A percentile compares a stretch with the other conserved stretches of the same genome.
Evolutionary conservation across 1,140 invertebrate species (phyloP).

Genomic region (Paracyclopina nana): DNA sequence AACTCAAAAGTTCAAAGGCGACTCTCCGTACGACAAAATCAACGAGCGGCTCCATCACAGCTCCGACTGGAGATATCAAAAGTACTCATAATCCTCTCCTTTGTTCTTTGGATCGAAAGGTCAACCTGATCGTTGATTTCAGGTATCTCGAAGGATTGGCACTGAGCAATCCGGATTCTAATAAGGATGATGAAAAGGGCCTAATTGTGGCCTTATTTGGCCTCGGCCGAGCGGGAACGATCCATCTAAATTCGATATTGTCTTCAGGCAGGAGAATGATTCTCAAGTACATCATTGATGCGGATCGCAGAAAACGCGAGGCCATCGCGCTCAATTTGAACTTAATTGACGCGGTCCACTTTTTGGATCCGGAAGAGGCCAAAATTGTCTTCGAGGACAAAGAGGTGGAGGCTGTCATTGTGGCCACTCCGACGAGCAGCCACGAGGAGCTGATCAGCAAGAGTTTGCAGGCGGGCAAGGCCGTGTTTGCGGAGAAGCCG

Average conservation of each 20-base stretch:
- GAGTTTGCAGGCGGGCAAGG: constrained; percentile 36
- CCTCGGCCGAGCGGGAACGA: neutral
- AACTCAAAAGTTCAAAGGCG: neutral
- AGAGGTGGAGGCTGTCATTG: constrained; percentile 32
- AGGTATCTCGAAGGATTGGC: no score
- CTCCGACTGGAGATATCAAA: neutral
- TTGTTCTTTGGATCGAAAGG: no score
- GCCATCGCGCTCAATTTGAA: neutral
- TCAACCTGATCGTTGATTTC: no score
- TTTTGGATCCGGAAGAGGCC: neutral
- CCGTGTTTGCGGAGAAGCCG: constrained; percentile 50
- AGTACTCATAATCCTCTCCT: no score
- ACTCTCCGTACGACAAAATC: neutral
- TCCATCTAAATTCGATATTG: neutral
- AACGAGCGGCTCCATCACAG: neutral
- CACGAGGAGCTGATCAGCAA: constrained; percentile 38
- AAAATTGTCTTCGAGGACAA: neutral
- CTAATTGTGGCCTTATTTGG: neutral
- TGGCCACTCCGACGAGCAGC: constrained; percentile 37
- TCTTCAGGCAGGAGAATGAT: neutral
- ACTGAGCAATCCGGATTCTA: no score
- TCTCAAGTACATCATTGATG: neutral
- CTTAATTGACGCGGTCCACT: neutral
- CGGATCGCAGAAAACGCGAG: neutral
- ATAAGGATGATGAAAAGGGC: no score